These are phyloP conservation scores for Habropoda laboriosa DNA, from an alignment of 1,140 invertebrate species.

Conservation along the genomic window DNA sequence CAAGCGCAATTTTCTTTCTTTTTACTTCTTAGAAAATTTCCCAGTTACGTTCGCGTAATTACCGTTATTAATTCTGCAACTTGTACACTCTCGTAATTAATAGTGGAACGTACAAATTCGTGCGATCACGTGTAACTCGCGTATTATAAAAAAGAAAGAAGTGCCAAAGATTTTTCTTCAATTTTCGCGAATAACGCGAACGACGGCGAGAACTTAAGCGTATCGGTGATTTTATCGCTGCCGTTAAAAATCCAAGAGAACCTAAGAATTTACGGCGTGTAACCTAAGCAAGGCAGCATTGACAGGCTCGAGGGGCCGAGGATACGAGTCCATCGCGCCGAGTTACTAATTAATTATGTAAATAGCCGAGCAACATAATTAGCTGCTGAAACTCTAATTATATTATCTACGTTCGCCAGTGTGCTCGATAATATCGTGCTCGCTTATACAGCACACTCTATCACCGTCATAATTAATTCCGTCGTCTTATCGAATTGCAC, in stretches of 20 bases:
- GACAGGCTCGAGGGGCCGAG: neutral
- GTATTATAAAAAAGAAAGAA: too few relatives aligned
- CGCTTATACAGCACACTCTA: neutral
- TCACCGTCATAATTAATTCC: conserved; percentile 37
- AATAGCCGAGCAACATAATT: conserved; percentile 51
- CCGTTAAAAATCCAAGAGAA: neutral
- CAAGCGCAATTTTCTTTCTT: neutral
- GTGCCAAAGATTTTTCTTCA: too few relatives aligned
- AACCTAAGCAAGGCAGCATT: neutral
- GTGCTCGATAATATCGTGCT: conserved; percentile 34
- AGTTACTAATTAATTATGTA: conserved; percentile 53
- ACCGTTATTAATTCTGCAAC: neutral
- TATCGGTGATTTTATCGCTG: neutral
- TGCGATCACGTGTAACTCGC: too few relatives aligned
- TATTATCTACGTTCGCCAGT: conserved; percentile 39
- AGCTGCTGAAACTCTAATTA: conserved; percentile 55
- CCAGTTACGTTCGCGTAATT: neutral
- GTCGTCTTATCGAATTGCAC: conserved; percentile 24
- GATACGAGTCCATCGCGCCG: conserved; percentile 9
- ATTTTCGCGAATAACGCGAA: neutral
- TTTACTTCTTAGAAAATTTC: neutral
- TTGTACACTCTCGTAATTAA: too few relatives aligned
- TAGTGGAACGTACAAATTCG: too few relatives aligned
- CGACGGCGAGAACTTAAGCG: neutral
- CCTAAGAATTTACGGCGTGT: neutral